Percentiles rank a stretch among this genome's conserved stretches.
Conservation (phyloP, 2,113 vertebrate species). For the Trichechus manatus region DNA sequence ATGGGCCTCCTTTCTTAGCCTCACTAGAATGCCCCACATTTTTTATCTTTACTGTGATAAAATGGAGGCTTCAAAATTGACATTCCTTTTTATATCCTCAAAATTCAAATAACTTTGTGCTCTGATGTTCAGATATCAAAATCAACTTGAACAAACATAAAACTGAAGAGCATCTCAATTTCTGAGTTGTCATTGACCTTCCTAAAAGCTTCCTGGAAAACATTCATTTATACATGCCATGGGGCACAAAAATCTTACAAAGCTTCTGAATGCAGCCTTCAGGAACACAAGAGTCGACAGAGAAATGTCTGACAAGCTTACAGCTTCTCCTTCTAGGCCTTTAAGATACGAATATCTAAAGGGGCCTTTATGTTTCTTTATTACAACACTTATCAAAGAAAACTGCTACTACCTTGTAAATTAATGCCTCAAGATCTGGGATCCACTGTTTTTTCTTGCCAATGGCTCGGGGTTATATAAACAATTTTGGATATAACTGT, state of each 20-base stretch:
- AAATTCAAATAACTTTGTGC: slow-evolving; percentile 75
- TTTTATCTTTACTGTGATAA: slow-evolving; percentile 45
- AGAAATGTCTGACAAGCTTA: background rate
- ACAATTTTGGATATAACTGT: background rate
- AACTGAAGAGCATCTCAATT: slow-evolving; percentile 78
- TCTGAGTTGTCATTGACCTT: slow-evolving; percentile 67
- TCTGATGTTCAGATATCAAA: slow-evolving; percentile 75
- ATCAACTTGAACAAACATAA: slow-evolving; percentile 73
- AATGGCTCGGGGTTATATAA: slow-evolving; percentile 10
- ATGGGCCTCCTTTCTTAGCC: background rate
- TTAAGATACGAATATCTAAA: background rate
- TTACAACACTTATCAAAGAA: background rate
- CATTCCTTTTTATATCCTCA: slow-evolving; percentile 64
- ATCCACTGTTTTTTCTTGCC: background rate
- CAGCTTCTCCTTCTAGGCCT: slow-evolving; percentile 17
- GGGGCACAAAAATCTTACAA: slow-evolving; percentile 71
- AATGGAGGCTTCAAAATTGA: slow-evolving; percentile 58
- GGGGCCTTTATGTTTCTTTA: background rate
- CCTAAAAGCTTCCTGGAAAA: slow-evolving; percentile 66
- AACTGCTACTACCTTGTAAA: background rate
- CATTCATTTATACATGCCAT: slow-evolving; percentile 68
- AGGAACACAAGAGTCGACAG: background rate
- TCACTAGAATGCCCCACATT: background rate
- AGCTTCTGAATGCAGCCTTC: slow-evolving; percentile 44
- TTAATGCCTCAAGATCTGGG: background rate